Base-by-base conservation (phyloP, 2,113 vertebrate species). In the Talpa occidentalis region DNA sequence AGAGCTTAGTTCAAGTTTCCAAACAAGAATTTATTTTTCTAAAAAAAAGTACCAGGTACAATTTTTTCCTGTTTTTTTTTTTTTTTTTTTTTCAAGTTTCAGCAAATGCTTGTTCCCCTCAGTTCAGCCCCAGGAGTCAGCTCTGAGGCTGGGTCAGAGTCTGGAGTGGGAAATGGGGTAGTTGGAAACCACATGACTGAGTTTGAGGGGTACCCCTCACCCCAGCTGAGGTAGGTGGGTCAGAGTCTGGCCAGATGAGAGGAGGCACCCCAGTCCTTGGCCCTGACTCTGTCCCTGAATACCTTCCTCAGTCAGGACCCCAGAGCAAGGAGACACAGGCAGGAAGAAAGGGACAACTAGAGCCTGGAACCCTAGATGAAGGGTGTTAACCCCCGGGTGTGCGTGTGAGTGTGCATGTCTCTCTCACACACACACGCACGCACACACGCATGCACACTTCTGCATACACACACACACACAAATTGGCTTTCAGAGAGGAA, bases 21-120 rank as follows among this genome's bases (percentile, higher is more conserved):
- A 97, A 98, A 98, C 62, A 90, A 96, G 94, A 89, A 69, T 98
- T 98, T 98, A 98, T 98, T 98, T 81, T 72, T 84, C 72, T 94
- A 69, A 87, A 59, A 97, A 97, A 90, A 94, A 96, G 96, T 94
- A 97, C 97, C 94, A 85, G 90, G 94, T 90, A 95, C 91, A 84
- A 81, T 91, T 87, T 90, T 94, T 91, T 86, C 79, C 76, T 90
- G 89, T 84, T 86, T 80, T 70, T 79, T 8, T 66, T 95, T 92
- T 90, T 87, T 81, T 96, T 78, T 62, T 64, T 93, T 96, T 93
- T 98, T 98, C 97, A 98, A 98, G 97, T 98, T 96, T 98, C 95
- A 94, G 74, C 78, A 96, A 97, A 94, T 95, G 95, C 85, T 94
- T 94, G 95, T 97, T 97, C 93, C 96, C 95, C 97, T 97, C 92